Conservation (phyloP, 2,113 vertebrate genomes). For the Nerophis ophidion region DNA sequence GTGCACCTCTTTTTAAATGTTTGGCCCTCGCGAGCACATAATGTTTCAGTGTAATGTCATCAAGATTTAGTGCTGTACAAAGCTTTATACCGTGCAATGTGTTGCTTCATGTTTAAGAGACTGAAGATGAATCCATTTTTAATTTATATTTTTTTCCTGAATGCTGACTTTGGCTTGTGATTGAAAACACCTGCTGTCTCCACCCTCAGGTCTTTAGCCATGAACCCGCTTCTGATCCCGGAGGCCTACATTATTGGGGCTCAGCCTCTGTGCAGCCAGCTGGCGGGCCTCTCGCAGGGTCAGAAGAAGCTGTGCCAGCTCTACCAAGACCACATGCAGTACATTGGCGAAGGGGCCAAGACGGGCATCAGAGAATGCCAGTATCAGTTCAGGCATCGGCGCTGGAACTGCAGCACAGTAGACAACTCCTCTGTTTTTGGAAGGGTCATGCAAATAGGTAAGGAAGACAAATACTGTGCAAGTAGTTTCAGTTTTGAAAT, state of each 20-base stretch:
- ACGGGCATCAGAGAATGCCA: slow-evolving; percentile 95
- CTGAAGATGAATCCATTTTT: slow-evolving; percentile 17
- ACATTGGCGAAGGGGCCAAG: slow-evolving; percentile 94
- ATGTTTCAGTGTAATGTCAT: slow-evolving; percentile 6
- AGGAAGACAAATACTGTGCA: slow-evolving; percentile 19
- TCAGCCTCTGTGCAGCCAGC: slow-evolving; percentile 95
- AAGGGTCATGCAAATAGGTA: slow-evolving; percentile 92
- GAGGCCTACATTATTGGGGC: slow-evolving; percentile 99
- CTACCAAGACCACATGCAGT: slow-evolving; percentile 98
- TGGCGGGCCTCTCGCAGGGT: slow-evolving; percentile 89
- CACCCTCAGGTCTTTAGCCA: slow-evolving; percentile 83
- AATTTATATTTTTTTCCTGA: slow-evolving; percentile 9
- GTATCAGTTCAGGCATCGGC: slow-evolving; percentile 90
- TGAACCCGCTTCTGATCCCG: slow-evolving; percentile 92
- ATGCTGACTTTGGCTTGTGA: slow-evolving; percentile 9
- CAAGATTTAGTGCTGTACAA: not conserved
- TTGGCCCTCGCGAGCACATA: not conserved
- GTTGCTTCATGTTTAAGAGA: slow-evolving; percentile 2
- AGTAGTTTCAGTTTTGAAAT: not conserved
- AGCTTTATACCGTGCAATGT: slow-evolving; percentile 5
- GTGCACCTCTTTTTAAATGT: not conserved
- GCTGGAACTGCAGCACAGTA: slow-evolving; percentile 98
- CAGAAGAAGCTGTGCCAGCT: slow-evolving; percentile 96
- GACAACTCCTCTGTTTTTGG: slow-evolving; percentile 93
- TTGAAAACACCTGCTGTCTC: slow-evolving; percentile 34